Conservation (phyloP, 2,113 vertebrate species). For the Hemiscyllium ocellatum region DNA sequence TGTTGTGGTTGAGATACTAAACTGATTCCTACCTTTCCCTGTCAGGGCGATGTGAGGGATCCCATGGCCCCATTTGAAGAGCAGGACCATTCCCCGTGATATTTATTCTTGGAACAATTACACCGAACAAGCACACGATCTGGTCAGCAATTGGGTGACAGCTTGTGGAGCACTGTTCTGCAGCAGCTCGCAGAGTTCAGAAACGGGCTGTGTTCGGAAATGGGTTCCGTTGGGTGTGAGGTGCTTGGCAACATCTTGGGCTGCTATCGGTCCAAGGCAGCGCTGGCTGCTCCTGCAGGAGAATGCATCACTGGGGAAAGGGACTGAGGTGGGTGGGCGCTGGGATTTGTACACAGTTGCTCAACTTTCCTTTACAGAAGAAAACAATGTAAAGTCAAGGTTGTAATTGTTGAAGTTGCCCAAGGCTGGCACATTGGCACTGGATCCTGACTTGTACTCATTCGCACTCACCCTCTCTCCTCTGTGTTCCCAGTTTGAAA, state of each 20-base stretch:
- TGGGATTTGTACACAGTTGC: background rate
- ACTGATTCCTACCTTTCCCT: background rate
- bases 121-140: background rate
- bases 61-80: background rate
- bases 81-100: background rate
- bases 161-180: background rate
- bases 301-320: background rate
- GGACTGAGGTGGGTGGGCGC: background rate
- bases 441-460: background rate
- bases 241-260: background rate
- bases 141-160: background rate
- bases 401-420: background rate
- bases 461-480: background rate
- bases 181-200: background rate
- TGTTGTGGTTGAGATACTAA: background rate
- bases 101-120: background rate
- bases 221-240: background rate
- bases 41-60: background rate
- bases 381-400: slow-evolving; percentile 28
- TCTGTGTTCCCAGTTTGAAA: background rate
- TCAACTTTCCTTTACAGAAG: background rate
- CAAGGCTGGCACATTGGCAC: no score
- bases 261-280: no score
- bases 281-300: background rate
- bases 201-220: no score